Evolutionary conservation across 2,797 vertebrate genomes (phyloP).

Genomic region (Molossus alvarezi): DNA sequence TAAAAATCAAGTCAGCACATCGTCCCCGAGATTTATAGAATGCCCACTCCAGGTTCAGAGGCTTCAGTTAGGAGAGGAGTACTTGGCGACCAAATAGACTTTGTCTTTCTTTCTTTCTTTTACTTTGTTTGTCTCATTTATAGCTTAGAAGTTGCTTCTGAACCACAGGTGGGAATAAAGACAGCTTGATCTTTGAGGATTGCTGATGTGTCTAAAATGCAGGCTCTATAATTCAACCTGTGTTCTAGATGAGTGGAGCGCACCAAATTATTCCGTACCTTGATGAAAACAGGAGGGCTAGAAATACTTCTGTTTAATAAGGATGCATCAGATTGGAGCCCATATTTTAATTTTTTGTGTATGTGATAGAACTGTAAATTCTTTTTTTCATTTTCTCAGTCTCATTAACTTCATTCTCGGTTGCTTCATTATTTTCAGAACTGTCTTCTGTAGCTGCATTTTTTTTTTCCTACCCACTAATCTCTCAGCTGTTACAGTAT

Average conservation of each 20-base stretch:
- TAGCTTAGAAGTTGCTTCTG: constrained; percentile 45
- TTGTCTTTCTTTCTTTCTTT: not conserved
- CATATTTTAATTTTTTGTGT: constrained; percentile 62
- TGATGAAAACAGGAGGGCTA: not conserved
- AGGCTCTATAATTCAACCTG: not conserved
- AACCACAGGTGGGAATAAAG: constrained; percentile 42
- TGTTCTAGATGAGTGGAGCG: constrained; percentile 14
- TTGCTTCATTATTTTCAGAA: constrained; percentile 86
- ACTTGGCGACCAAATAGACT: not conserved
- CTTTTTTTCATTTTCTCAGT: constrained; percentile 84
- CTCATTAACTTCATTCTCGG: constrained; percentile 86
- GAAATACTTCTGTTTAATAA: constrained; percentile 49
- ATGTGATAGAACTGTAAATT: constrained; percentile 76
- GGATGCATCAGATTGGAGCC: constrained; percentile 38
- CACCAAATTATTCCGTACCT: not conserved
- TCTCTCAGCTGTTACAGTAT: constrained; percentile 82
- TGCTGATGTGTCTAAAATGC: not conserved
- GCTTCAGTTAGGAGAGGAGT: not conserved
- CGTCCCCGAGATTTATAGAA: constrained; percentile 21
- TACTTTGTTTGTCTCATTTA: constrained; percentile 39
- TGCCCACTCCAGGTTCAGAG: constrained; percentile 9
- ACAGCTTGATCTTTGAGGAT: constrained; percentile 58
- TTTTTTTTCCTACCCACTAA: constrained; percentile 81
- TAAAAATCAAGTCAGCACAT: not conserved
- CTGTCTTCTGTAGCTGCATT: constrained; percentile 81